These are phyloP conservation scores for Whitmania pigra DNA, from an alignment of 1,140 invertebrate genomes.

Conservation along the genomic window DNA sequence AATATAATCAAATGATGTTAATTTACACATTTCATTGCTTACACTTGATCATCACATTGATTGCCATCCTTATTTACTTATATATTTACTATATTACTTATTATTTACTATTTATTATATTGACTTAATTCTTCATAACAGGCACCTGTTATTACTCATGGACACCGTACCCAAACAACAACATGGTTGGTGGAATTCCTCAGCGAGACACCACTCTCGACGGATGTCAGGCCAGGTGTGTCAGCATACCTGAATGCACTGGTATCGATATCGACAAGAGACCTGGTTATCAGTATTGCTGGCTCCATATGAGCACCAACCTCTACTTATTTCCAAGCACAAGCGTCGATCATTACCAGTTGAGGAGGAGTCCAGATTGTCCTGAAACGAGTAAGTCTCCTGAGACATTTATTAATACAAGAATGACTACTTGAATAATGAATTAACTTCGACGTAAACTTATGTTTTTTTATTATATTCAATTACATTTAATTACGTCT, in stretches of 20 bases:
- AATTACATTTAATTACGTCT: not conserved
- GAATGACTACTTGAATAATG: not conserved
- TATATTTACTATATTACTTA: too few relatives aligned
- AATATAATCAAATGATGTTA: too few relatives aligned
- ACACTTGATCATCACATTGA: too few relatives aligned
- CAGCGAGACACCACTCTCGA: conserved; percentile 4
- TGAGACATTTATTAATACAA: not conserved
- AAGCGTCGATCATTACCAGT: conserved; percentile 5
- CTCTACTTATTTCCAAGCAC: not conserved
- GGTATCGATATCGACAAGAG: conserved; percentile 14
- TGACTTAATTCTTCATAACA: not conserved
- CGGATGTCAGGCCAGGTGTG: conserved; percentile 12
- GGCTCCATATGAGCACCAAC: not conserved
- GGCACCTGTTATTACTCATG: conserved; percentile 5
- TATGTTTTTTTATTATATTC: not conserved
- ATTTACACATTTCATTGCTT: too few relatives aligned
- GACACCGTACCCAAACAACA: not conserved
- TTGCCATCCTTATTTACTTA: too few relatives aligned
- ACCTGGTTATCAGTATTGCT: conserved; percentile 9
- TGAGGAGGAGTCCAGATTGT: conserved; percentile 1
- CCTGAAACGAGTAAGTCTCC: conserved; percentile 4
- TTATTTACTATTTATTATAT: too few relatives aligned
- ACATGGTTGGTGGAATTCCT: conserved; percentile 13
- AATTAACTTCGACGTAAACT: not conserved
- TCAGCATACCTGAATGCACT: conserved; percentile 6